Evolutionary conservation across 2,888 invertebrate genomes (phyloP).

Genomic region (Hartigia nigra): DNA sequence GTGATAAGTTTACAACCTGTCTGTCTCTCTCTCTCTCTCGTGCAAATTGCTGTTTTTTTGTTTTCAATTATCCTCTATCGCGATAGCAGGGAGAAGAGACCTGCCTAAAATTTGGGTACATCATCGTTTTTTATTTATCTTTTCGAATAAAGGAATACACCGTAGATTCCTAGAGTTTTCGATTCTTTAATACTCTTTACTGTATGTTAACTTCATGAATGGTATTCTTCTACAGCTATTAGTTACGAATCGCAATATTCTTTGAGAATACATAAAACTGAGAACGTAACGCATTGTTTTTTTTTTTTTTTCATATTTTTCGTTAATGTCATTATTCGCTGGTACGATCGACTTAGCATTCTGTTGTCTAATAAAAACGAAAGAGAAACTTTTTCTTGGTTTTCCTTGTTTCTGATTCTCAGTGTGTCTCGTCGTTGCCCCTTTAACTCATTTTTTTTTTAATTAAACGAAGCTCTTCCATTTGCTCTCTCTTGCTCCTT

Average conservation of each 20-base stretch:
- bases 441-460: neutral
- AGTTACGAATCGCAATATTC: neutral
- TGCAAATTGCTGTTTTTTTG: neutral
- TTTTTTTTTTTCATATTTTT: neutral
- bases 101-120: neutral
- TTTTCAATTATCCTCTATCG: neutral
- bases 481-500: conserved; percentile 1
- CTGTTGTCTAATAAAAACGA: neutral
- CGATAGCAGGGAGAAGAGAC: neutral
- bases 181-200: neutral
- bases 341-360: neutral
- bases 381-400: neutral
- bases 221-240: neutral
- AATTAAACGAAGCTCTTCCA: neutral
- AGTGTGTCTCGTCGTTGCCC: neutral
- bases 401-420: neutral
- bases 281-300: neutral
- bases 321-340: neutral
- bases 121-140: too few relatives aligned
- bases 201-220: neutral
- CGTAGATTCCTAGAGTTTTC: neutral
- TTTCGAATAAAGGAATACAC: neutral
- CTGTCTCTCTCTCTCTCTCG: conserved; percentile 11
- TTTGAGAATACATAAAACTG: neutral
- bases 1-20: conserved; percentile 48